phyloP scores from a whole-genome alignment of 2,888 invertebrate genomes.

The Acrobasis repandana region DNA sequence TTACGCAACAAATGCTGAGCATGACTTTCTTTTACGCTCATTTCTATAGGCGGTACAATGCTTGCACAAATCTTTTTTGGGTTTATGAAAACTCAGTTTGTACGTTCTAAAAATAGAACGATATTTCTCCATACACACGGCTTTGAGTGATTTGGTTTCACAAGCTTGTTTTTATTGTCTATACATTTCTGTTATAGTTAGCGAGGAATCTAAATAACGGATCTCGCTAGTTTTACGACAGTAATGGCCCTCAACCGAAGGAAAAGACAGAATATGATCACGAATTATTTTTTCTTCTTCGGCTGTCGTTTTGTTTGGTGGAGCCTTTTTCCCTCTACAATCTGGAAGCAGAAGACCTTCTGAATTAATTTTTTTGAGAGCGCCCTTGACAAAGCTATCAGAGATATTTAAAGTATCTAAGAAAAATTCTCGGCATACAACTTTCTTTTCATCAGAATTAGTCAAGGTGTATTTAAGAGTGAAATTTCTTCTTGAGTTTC shows the following conservation, averaged over 20 bases:
- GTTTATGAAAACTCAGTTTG: conserved; percentile 11
- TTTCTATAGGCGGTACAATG: conserved; percentile 9
- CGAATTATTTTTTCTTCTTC: conserved; percentile 29
- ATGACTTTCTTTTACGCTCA: conserved; percentile 5
- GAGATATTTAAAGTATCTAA: too few relatives aligned
- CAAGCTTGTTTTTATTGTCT: conserved; percentile 29
- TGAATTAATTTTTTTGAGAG: conserved; percentile 25
- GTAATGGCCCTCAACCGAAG: conserved; percentile 32
- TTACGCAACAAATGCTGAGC: background rate
- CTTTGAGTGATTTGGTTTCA: conserved; percentile 22
- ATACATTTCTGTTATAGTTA: conserved; percentile 32
- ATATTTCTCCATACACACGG: conserved; percentile 34
- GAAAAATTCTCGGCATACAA: background rate
- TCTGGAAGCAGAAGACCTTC: conserved; percentile 30
- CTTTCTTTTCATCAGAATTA: conserved; percentile 4
- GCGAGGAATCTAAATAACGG: conserved; percentile 30
- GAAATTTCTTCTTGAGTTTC: conserved; percentile 13
- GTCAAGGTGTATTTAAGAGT: conserved; percentile 8
- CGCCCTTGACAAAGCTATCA: conserved; percentile 31
- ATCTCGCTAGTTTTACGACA: conserved; percentile 19
- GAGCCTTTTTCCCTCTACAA: conserved; percentile 29
- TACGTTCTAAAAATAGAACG: too few relatives aligned
- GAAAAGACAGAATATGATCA: conserved; percentile 31
- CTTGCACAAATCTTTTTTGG: conserved; percentile 14
- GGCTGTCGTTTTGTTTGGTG: conserved; percentile 28